Base-by-base conservation (phyloP, 2,888 invertebrate genomes). In the Nipponacmea schrenckii region DNA sequence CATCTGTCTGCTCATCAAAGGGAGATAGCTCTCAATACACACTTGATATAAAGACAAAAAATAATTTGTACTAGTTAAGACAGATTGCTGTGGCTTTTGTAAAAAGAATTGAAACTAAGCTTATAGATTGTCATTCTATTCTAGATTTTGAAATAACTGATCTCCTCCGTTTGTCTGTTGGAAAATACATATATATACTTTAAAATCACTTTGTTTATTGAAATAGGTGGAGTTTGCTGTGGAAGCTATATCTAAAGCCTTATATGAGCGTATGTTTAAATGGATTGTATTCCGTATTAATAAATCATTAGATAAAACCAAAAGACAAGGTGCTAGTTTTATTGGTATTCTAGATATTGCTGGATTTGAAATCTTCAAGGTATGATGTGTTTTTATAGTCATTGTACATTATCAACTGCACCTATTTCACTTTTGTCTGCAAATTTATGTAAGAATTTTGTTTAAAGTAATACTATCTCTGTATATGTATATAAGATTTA, bases 341-440 rank as follows among this genome's bases (percentile, higher is more conserved):
- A 99, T 99, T 84, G 99, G 99, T 62, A 99, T 99, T 83, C 94
- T 99, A 77, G 99, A 99, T 92, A 99, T 99, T 93, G 99, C 99
- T 79, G 99, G 99, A 86, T 99, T 97, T 87, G 98, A 98, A 92
- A 98, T 98, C 84, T 98, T 98, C 90, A 97, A 97, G 86, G 91
- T 91, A 83, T 80, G 75, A 69, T 62, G 39, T 39, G 7, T 2
- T 39, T 39, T 39, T 39, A 39, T 39, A 31, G 2, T 31, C 2
- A 31, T 31, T 3, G 31, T 39, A 39, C 10, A 39, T 39, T 8
- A 39, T 39, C 39, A 39, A 39, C 39, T 39, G 39, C 39, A 39
- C 39, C 1, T 39, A 39, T 39, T 39, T 39, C 39, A 39, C 39
- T 39, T 39, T 39, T 39, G 10, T 39, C 39, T 39, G 39, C 39